Conservation (phyloP, 2,113 vertebrate species). For the Zeus faber region DNA sequence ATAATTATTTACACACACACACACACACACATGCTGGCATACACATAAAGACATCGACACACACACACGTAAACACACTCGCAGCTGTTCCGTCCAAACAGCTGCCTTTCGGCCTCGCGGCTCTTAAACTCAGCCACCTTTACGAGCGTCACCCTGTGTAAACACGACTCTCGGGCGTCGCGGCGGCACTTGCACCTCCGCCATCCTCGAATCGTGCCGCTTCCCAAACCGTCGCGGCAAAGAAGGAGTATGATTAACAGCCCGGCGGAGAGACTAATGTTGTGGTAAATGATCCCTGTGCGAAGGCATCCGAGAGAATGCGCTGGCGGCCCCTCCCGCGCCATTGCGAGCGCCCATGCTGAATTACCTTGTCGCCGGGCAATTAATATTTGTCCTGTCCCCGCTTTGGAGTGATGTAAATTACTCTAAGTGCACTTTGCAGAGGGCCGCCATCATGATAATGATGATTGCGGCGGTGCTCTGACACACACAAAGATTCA, state of each 20-base stretch:
- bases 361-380: constrained; percentile 69
- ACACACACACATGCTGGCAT: constrained; percentile 5
- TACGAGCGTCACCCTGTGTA: neutral
- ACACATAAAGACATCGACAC: constrained; percentile 1
- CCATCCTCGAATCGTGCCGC: constrained; percentile 7
- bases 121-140: no score
- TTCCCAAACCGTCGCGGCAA: constrained; percentile 21
- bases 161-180: neutral
- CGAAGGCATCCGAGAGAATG: constrained; percentile 50
- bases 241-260: constrained; percentile 50
- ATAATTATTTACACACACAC: no score
- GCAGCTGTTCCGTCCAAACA: constrained; percentile 35
- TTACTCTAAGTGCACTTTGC: constrained; percentile 81
- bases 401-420: constrained; percentile 74
- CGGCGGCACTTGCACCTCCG: constrained; percentile 2
- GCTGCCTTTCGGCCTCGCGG: constrained; percentile 22
- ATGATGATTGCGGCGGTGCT: constrained; percentile 67
- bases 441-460: constrained; percentile 64
- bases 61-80: constrained; percentile 6
- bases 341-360: constrained; percentile 28
- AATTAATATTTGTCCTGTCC: constrained; percentile 78
- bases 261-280: constrained; percentile 40
- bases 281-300: constrained; percentile 59
- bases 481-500: constrained; percentile 62
- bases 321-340: constrained; percentile 17